Evolutionary conservation across 2,797 vertebrate species (phyloP).

Genomic region (Vultur gryphus): DNA sequence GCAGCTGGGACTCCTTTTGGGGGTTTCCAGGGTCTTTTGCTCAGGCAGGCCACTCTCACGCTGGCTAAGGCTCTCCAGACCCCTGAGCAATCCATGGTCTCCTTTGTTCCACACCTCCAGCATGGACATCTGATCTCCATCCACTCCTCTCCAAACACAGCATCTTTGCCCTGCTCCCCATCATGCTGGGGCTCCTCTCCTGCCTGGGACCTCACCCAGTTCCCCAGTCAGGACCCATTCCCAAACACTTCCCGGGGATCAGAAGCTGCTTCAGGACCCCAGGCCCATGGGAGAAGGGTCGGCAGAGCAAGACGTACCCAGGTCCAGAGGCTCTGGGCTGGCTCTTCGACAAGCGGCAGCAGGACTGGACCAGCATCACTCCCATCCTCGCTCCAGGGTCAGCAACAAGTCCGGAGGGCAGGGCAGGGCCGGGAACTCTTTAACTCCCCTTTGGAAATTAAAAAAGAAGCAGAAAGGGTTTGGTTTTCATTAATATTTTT

Average conservation of each 20-base stretch:
- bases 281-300: not conserved
- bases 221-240: not conserved
- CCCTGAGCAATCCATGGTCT: not conserved
- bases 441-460: not conserved
- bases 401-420: not conserved
- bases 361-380: not conserved
- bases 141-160: not conserved
- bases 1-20: not conserved
- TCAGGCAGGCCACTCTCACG: not conserved
- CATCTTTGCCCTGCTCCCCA: not conserved
- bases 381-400: not conserved
- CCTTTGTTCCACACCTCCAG: not conserved
- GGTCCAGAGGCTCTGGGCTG: not conserved
- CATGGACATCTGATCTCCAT: not conserved
- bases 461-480: not conserved
- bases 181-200: not conserved
- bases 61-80: not conserved
- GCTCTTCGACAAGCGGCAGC: not conserved
- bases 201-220: not conserved
- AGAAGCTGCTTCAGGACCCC: not conserved
- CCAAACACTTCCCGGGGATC: not conserved
- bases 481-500: conserved; percentile 60
- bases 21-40: not conserved
- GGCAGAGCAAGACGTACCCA: not conserved
- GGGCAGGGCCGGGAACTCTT: not conserved